Percentiles rank a stretch among this genome's conserved stretches.
Evolutionary conservation across 2,113 vertebrate species (phyloP).

Genomic region (Larimichthys polyactis): DNA sequence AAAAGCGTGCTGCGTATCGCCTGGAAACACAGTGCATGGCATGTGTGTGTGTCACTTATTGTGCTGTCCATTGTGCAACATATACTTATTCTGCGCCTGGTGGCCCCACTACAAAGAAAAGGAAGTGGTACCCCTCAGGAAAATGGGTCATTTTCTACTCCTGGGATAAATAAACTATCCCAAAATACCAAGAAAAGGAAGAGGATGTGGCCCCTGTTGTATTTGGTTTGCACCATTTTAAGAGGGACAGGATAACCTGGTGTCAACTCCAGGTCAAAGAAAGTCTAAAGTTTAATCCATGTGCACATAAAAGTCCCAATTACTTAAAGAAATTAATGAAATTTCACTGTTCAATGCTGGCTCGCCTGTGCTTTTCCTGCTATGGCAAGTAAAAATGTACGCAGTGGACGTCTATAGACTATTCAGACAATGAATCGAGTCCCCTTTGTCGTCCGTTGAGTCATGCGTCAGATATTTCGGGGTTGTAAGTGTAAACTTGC

Average conservation of each 20-base stretch:
- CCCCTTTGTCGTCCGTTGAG: neutral
- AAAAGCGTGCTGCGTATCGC: conserved; percentile 11
- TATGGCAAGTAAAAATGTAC: neutral
- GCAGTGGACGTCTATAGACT: neutral
- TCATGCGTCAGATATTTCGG: conserved; percentile 28
- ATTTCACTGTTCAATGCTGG: too few species aligned
- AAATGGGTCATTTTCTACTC: conserved; percentile 69
- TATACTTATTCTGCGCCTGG: conserved; percentile 59
- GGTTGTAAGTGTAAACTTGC: conserved; percentile 35
- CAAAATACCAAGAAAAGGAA: conserved; percentile 78
- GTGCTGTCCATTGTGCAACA: conserved; percentile 25
- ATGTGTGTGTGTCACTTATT: conserved; percentile 32
- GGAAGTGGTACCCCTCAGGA: conserved; percentile 76
- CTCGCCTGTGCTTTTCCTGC: neutral
- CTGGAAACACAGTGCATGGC: neutral
- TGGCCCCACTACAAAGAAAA: conserved; percentile 70
- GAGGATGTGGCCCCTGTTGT: conserved; percentile 76
- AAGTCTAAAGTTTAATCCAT: conserved; percentile 19
- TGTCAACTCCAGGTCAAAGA: conserved; percentile 61
- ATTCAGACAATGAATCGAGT: neutral
- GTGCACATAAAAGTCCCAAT: neutral
- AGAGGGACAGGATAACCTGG: conserved; percentile 60
- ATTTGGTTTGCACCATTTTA: conserved; percentile 71
- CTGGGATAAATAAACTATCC: conserved; percentile 80
- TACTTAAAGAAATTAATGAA: neutral